Evolutionary conservation across 2,797 vertebrate genomes (phyloP).

Genomic region (Artibeus jamaicensis): DNA sequence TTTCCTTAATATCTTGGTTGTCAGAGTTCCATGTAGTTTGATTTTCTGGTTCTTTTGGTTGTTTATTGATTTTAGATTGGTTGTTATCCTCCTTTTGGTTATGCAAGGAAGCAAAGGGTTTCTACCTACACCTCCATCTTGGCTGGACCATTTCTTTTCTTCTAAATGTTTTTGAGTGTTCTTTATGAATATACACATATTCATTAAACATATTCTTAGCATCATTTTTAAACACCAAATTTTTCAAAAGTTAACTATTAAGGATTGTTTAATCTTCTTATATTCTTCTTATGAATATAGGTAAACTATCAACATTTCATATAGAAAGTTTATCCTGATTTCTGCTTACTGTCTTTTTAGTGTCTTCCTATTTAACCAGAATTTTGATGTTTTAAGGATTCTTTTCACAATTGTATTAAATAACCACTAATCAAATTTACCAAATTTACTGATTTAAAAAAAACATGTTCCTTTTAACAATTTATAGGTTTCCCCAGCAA

Average conservation of each 20-base stretch:
- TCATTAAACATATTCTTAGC: neutral
- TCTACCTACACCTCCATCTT: too few species aligned
- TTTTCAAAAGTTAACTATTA: constrained; percentile 24
- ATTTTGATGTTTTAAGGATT: constrained; percentile 21
- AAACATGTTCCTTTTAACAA: neutral
- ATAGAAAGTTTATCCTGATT: neutral
- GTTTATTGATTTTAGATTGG: too few species aligned
- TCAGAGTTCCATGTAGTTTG: too few species aligned
- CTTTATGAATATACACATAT: neutral
- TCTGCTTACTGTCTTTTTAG: constrained; percentile 8
- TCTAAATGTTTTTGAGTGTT: constrained; percentile 28
- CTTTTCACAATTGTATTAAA: constrained; percentile 5
- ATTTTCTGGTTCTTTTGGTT: too few species aligned
- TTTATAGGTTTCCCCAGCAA: neutral
- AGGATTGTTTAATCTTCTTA: neutral
- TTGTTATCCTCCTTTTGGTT: too few species aligned
- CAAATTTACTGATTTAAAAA: neutral
- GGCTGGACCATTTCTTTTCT: neutral
- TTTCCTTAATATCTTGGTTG: too few species aligned
- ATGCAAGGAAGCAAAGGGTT: too few species aligned
- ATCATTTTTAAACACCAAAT: constrained; percentile 12
- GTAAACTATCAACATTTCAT: neutral
- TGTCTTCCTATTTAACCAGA: constrained; percentile 12
- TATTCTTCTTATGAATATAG: neutral
- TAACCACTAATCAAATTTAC: neutral